Percentiles rank a stretch among this genome's conserved stretches.
Conservation (phyloP, 23 tunicate genomes). For the Styela clava region DNA sequence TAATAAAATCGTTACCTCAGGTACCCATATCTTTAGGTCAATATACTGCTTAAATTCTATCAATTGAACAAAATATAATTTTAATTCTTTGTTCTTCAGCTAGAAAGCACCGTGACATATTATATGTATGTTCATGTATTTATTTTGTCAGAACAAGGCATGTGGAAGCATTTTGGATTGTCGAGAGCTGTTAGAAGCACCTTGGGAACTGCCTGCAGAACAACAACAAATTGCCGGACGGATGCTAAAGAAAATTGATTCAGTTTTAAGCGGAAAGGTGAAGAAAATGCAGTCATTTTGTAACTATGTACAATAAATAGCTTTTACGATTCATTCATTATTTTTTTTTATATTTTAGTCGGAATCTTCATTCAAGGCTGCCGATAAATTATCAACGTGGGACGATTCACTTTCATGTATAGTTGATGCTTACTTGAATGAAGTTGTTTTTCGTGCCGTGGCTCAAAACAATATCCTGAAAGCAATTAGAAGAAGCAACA, state of each 20-base stretch:
- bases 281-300: no score
- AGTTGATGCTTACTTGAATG: slow-evolving; percentile 44
- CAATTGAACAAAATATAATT: no score
- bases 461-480: slow-evolving; percentile 49
- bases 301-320: no score
- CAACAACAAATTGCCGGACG: slow-evolving; percentile 70
- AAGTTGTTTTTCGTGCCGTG: slow-evolving; percentile 43
- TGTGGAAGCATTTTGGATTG: slow-evolving; percentile 70
- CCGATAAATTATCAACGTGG: not conserved
- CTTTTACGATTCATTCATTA: no score
- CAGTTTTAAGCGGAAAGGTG: slow-evolving; percentile 9
- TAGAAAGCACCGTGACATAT: not conserved
- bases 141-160: slow-evolving; percentile 58
- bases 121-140: not conserved
- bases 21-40: no score
- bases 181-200: slow-evolving; percentile 48
- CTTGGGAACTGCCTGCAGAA: slow-evolving; percentile 68
- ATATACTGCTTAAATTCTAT: no score
- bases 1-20: no score
- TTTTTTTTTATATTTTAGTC: no score
- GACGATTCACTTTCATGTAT: slow-evolving; percentile 39
- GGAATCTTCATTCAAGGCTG: not conserved
- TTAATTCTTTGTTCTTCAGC: no score
- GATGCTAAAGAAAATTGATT: slow-evolving; percentile 35
- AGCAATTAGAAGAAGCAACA: slow-evolving; percentile 35